Conservation (phyloP, 2,888 invertebrate species). For the Macrosiphum euphorbiae region DNA sequence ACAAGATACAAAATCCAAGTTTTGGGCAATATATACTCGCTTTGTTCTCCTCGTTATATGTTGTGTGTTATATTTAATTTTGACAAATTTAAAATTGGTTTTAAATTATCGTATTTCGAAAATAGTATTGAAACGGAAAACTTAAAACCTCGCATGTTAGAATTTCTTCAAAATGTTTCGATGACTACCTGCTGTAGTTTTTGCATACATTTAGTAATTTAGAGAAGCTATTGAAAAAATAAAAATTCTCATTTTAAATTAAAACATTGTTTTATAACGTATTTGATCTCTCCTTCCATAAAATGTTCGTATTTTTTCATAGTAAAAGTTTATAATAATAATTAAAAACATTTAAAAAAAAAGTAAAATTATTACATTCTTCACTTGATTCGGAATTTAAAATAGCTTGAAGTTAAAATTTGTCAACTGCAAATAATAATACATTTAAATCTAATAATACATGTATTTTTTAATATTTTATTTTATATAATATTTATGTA, state of each 20-base stretch:
- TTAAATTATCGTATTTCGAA: background rate
- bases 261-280: background rate
- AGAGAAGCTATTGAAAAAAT: background rate
- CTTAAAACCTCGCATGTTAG: background rate
- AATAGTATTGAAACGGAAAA: background rate
- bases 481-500: background rate
- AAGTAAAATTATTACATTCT: no score
- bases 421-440: background rate
- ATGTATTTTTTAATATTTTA: background rate
- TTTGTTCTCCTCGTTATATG: background rate
- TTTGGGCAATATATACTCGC: background rate
- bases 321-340: background rate
- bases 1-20: background rate
- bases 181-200: background rate
- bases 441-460: background rate
- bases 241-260: background rate
- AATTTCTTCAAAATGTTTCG: background rate
- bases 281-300: background rate
- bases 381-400: background rate
- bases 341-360: background rate
- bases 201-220: background rate
- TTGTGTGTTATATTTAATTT: background rate
- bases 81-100: background rate
- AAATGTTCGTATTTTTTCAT: background rate
- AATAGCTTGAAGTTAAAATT: background rate